Evolutionary conservation across 2,113 vertebrate genomes (phyloP).

Genomic region (Lepisosteus oculatus): DNA sequence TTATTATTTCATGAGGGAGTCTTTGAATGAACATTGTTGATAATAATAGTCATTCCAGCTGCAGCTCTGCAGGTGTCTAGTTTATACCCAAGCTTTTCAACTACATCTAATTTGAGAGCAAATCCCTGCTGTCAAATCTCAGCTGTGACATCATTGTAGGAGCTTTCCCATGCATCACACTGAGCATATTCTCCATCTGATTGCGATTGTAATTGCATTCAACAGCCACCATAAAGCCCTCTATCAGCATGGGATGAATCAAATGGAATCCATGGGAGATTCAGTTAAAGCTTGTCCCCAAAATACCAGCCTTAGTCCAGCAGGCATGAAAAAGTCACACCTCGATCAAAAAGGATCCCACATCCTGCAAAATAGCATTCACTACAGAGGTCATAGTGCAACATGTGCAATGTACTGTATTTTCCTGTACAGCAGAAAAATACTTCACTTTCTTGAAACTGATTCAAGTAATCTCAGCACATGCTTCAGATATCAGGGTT

Average conservation of each 20-base stretch:
- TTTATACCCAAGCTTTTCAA: constrained; percentile 15
- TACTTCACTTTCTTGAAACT: no score
- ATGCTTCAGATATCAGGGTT: no score
- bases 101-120: constrained; percentile 39
- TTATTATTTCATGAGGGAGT: constrained; percentile 24
- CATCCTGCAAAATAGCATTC: no score
- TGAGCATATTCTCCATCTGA: constrained; percentile 36
- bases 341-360: neutral
- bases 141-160: constrained; percentile 30
- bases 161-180: constrained; percentile 20
- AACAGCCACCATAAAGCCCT: constrained; percentile 49
- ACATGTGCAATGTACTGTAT: no score
- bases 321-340: no score
- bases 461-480: no score
- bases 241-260: constrained; percentile 40
- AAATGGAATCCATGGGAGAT: constrained; percentile 34
- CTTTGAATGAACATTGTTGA: constrained; percentile 32
- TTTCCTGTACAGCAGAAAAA: no score
- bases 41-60: constrained; percentile 31
- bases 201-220: constrained; percentile 51
- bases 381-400: no score
- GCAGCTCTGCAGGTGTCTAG: constrained; percentile 16
- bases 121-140: constrained; percentile 35
- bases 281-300: constrained; percentile 45
- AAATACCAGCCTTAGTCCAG: no score